Evolutionary conservation across 2,797 vertebrate species (phyloP).

Genomic region (Pachyuromys duprasi): DNA sequence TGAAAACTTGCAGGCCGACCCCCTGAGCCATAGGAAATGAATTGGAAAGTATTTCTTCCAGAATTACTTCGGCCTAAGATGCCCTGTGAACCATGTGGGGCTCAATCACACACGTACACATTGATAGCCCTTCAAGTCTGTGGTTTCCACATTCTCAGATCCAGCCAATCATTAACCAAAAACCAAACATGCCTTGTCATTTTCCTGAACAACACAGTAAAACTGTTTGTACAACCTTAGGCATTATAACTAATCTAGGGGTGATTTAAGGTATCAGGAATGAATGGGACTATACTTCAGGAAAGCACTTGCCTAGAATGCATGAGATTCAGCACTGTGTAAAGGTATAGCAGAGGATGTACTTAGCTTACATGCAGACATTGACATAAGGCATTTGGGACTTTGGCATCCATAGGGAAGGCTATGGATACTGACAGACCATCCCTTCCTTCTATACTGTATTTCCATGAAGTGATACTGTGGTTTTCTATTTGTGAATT

Average conservation of each 20-base stretch:
- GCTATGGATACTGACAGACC: not conserved
- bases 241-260: not conserved
- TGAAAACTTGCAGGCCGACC: not conserved
- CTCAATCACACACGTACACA: not conserved
- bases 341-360: not conserved
- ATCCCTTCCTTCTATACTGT: not conserved
- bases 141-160: not conserved
- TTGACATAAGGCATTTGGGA: not conserved
- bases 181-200: not conserved
- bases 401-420: not conserved
- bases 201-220: not conserved
- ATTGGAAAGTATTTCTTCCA: not conserved
- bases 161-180: not conserved
- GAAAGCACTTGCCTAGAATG: not conserved
- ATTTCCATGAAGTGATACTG: not conserved
- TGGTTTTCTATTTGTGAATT: not conserved
- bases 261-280: not conserved
- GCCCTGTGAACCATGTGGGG: not conserved
- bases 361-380: not conserved
- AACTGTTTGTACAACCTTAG: not conserved
- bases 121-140: not conserved
- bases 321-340: not conserved
- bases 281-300: not conserved
- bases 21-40: not conserved
- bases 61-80: not conserved